phyloP scores from a whole-genome alignment of 2,888 invertebrate species.

The Apamea anceps region DNA sequence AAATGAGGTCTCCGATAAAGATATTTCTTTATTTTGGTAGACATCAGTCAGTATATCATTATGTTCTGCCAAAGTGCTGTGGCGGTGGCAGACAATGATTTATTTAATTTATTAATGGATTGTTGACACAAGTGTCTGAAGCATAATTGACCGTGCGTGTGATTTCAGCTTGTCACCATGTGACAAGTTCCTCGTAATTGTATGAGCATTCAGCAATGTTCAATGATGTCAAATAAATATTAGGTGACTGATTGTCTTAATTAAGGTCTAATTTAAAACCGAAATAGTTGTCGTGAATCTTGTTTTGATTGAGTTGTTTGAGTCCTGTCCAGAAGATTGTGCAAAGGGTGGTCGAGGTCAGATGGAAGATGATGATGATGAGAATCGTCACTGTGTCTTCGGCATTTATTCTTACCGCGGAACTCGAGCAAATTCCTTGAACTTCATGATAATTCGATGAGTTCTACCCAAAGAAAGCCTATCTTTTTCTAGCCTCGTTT shows the following conservation, averaged over 20 bases:
- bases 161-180: conserved; percentile 25
- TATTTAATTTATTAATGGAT: conserved; percentile 39
- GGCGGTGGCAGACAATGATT: conserved; percentile 14
- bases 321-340: not conserved
- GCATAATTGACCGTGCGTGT: conserved; percentile 29
- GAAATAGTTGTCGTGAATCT: not conserved
- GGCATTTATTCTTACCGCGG: not conserved
- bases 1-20: conserved; percentile 4
- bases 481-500: not conserved
- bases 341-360: not conserved
- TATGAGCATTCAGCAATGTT: not conserved
- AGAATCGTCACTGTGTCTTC: not conserved
- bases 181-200: not conserved
- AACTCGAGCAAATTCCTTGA: not conserved
- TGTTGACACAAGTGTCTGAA: conserved; percentile 43
- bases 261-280: not conserved
- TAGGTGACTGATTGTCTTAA: conserved; percentile 1
- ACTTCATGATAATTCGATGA: not conserved
- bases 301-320: not conserved
- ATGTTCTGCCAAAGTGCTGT: not conserved
- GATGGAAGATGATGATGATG: not conserved
- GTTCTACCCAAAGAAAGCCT: not conserved
- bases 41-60: not conserved
- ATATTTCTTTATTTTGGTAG: conserved; percentile 17
- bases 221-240: conserved; percentile 3